Evolutionary conservation across 2,113 vertebrate species (phyloP).

Genomic region (Nothoprocta pentlandii): DNA sequence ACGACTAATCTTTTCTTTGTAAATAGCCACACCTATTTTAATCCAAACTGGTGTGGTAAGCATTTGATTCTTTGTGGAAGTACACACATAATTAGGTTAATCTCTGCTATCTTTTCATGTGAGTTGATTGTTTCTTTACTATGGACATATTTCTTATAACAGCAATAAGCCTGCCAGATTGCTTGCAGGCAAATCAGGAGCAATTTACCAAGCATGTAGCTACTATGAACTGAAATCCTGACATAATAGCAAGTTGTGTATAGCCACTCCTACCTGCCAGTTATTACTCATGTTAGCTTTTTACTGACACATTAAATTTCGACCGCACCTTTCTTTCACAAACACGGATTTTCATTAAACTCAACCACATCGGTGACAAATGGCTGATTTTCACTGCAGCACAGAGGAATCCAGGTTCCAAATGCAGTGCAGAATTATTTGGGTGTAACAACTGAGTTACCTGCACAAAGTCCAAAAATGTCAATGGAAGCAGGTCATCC

Average conservation of each 20-base stretch:
- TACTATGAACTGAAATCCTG: slow-evolving; percentile 73
- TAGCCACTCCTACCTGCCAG: slow-evolving; percentile 74
- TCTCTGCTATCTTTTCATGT: slow-evolving; percentile 89
- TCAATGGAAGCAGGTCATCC: slow-evolving; percentile 91
- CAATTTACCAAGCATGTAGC: slow-evolving; percentile 78
- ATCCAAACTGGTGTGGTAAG: slow-evolving; percentile 83
- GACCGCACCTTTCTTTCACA: slow-evolving; percentile 85
- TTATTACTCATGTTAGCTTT: slow-evolving; percentile 81
- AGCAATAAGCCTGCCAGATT: slow-evolving; percentile 83
- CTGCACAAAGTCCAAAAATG: slow-evolving; percentile 92
- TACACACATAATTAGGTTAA: slow-evolving; percentile 92
- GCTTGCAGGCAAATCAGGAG: slow-evolving; percentile 82
- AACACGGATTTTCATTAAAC: slow-evolving; percentile 84
- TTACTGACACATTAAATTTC: slow-evolving; percentile 74
- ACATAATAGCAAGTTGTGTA: slow-evolving; percentile 66
- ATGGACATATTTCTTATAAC: slow-evolving; percentile 88
- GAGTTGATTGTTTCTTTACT: slow-evolving; percentile 90
- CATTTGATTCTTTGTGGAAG: slow-evolving; percentile 92
- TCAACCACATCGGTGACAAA: slow-evolving; percentile 82
- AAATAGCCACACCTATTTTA: slow-evolving; percentile 95
- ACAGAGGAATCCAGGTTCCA: slow-evolving; percentile 47
- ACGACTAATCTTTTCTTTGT: slow-evolving; percentile 94
- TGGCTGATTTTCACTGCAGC: slow-evolving; percentile 78
- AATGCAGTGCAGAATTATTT: neutral
- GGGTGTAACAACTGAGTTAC: slow-evolving; percentile 80